Percentiles rank a stretch among this genome's conserved stretches.
These are phyloP conservation scores for Lycophotia porphyrea DNA, from an alignment of 2,888 invertebrate genomes.

Conservation along the genomic window DNA sequence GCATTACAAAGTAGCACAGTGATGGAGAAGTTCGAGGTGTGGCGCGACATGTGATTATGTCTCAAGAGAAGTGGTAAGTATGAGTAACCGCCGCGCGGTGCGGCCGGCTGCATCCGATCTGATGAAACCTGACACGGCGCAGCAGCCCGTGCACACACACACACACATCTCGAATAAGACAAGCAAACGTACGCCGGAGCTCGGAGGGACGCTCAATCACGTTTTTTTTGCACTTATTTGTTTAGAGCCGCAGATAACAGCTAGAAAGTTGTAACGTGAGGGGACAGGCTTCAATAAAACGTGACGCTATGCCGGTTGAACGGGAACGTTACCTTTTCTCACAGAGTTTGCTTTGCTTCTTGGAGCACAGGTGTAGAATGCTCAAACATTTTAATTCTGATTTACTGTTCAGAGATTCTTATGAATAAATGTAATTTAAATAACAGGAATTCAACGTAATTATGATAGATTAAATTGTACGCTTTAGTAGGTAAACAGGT, in stretches of 20 bases:
- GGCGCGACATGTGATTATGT: not conserved
- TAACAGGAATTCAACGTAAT: conserved; percentile 26
- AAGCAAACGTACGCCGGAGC: conserved; percentile 5
- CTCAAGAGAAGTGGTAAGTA: not conserved
- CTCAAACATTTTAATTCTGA: not conserved
- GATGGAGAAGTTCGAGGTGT: not conserved
- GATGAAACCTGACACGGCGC: conserved; percentile 63
- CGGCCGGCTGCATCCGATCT: conserved; percentile 61
- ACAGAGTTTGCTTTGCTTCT: conserved; percentile 10
- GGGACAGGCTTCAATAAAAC: conserved; percentile 17
- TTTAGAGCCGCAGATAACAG: conserved; percentile 57
- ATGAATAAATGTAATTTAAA: not conserved
- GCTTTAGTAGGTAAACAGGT: conserved; percentile 32
- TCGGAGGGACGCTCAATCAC: conserved; percentile 38
- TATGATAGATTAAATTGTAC: not conserved
- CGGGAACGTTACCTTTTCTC: conserved; percentile 20
- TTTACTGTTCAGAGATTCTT: not conserved
- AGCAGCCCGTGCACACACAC: conserved; percentile 50
- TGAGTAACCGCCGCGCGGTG: conserved; percentile 33
- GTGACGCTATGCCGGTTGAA: conserved; percentile 18
- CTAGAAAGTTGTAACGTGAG: conserved; percentile 34
- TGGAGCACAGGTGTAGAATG: conserved; percentile 1
- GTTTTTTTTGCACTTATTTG: conserved; percentile 65
- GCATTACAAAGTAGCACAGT: not conserved
- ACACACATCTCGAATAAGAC: conserved; percentile 18